phyloP scores from a whole-genome alignment of 2,797 vertebrate genomes.

The Orientallactaga sibirica region DNA sequence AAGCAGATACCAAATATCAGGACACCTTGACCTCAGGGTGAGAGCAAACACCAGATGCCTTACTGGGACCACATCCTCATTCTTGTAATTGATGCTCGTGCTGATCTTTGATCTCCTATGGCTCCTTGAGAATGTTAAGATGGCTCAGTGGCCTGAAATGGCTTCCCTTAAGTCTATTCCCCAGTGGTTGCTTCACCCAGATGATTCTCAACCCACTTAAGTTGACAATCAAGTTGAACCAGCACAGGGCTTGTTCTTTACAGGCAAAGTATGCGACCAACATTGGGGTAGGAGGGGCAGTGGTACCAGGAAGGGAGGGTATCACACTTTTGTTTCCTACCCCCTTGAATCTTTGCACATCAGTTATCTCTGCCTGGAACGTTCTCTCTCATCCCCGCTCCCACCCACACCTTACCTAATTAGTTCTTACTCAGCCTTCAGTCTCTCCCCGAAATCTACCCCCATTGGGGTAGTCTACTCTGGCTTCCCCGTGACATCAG shows the following conservation, averaged over 20 bases:
- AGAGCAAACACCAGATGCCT: no score
- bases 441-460: not conserved
- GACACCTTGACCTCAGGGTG: no score
- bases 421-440: not conserved
- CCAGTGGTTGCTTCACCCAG: no score
- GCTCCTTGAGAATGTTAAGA: no score
- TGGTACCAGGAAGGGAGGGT: not conserved
- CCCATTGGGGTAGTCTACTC: not conserved
- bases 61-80: no score
- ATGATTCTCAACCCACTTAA: not conserved
- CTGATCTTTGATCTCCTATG: no score
- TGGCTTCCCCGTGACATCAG: not conserved
- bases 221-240: not conserved
- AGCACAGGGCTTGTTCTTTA: not conserved
- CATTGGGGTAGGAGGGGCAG: not conserved
- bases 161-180: no score
- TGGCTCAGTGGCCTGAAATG: no score
- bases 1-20: no score
- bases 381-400: not conserved
- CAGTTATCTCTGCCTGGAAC: not conserved
- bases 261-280: not conserved
- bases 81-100: no score
- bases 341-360: not conserved
- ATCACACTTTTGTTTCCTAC: not conserved
- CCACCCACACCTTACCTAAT: not conserved